A percentile compares a stretch with the other conserved stretches of the same genome.
These are phyloP conservation scores for Strigamia transsilvanica DNA, from an alignment of 2,888 invertebrate species.

Conservation along the genomic window DNA sequence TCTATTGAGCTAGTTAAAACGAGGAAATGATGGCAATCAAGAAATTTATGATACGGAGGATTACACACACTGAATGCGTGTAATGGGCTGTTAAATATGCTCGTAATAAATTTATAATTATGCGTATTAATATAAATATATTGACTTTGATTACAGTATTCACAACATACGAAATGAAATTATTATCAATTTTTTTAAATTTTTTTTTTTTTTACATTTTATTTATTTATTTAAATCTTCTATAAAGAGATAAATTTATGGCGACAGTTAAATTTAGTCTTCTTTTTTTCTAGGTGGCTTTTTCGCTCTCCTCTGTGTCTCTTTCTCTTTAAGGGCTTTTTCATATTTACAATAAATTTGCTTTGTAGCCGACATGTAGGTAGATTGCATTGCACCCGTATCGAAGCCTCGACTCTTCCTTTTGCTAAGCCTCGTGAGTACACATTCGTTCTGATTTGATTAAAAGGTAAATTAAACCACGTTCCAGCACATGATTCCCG, in stretches of 20 bases:
- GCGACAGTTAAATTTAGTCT: constrained; percentile 7
- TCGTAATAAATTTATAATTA: constrained; percentile 48
- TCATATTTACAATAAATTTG: constrained; percentile 37
- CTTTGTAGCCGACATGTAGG: constrained; percentile 29
- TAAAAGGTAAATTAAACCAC: constrained; percentile 46
- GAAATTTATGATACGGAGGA: constrained; percentile 43
- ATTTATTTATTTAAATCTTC: not conserved
- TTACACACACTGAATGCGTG: constrained; percentile 35
- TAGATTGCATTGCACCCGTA: constrained; percentile 29
- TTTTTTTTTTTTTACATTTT: not conserved
- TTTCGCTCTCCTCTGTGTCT: not conserved
- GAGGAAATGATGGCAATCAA: constrained; percentile 49
- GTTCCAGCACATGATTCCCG: constrained; percentile 47
- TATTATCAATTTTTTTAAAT: not conserved
- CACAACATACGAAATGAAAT: not conserved
- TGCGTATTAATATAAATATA: constrained; percentile 43
- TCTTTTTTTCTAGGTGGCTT: not conserved
- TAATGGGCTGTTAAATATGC: constrained; percentile 44
- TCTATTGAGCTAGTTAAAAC: constrained; percentile 39
- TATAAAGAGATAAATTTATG: constrained; percentile 11
- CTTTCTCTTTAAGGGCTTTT: constrained; percentile 31
- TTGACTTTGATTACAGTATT: constrained; percentile 37
- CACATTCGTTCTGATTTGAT: constrained; percentile 49
- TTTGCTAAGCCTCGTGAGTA: constrained; percentile 48
- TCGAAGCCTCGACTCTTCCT: constrained; percentile 32